Evolutionary conservation across 2,888 invertebrate species (phyloP).

Genomic region (Phymatocera aterrima): DNA sequence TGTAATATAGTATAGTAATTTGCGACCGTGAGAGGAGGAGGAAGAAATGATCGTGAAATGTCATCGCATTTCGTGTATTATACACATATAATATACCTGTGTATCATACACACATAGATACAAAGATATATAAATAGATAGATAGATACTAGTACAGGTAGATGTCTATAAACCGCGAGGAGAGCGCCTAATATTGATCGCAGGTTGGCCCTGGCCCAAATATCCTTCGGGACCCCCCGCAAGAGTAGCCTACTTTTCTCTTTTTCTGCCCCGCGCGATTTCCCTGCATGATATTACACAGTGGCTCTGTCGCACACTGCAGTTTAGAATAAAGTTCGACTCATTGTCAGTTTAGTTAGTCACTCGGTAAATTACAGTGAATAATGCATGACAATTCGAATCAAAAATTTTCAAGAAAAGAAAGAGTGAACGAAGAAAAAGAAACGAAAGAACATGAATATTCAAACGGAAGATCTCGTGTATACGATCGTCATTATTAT

Average conservation of each 20-base stretch:
- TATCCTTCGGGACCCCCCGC: slow-evolving; percentile 68
- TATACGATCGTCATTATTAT: too few species aligned
- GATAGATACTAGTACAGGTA: background rate
- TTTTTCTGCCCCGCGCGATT: too few species aligned
- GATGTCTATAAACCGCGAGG: background rate
- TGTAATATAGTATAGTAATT: too few species aligned
- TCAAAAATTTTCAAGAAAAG: too few species aligned
- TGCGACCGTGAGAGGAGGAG: background rate
- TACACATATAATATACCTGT: background rate
- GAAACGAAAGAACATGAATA: too few species aligned
- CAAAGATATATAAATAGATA: background rate
- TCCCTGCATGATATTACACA: background rate
- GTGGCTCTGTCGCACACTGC: background rate
- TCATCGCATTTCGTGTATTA: background rate
- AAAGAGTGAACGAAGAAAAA: too few species aligned
- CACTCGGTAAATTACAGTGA: too few species aligned
- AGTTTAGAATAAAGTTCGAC: too few species aligned
- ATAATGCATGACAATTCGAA: too few species aligned
- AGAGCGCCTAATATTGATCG: slow-evolving; percentile 63
- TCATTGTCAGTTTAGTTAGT: too few species aligned
- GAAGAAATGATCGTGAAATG: slow-evolving; percentile 3
- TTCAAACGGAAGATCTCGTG: too few species aligned
- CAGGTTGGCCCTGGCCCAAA: slow-evolving; percentile 72
- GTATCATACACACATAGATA: background rate
- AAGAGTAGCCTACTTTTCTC: slow-evolving; percentile 69